Percentiles rank a stretch among this genome's conserved stretches.
Conservation (phyloP, 2,113 vertebrate species). For the Tiliqua scincoides region DNA sequence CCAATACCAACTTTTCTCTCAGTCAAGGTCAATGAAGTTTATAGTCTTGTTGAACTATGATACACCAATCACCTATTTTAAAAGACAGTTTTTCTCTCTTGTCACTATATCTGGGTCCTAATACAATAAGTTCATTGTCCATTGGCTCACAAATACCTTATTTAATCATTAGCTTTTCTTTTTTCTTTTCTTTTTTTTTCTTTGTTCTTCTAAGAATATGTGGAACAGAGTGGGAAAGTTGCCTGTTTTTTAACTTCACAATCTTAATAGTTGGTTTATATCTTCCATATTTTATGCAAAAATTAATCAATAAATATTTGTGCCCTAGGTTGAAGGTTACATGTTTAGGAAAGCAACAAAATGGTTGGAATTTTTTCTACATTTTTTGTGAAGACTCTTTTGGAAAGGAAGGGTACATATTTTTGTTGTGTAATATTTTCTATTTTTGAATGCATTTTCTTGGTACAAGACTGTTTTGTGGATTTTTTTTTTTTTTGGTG, state of each 20-base stretch:
- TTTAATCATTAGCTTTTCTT: constrained; percentile 72
- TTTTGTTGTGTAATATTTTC: constrained; percentile 91
- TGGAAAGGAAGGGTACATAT: constrained; percentile 88
- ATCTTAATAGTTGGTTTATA: constrained; percentile 80
- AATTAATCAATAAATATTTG: constrained; percentile 82
- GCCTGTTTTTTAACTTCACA: constrained; percentile 76
- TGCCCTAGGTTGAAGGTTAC: constrained; percentile 84
- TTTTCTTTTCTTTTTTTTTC: constrained; percentile 55
- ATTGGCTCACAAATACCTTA: constrained; percentile 51
- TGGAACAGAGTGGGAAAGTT: constrained; percentile 71
- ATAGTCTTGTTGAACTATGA: background rate
- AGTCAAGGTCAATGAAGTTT: constrained; percentile 23
- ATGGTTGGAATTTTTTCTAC: constrained; percentile 82
- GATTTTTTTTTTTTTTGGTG: constrained; percentile 75
- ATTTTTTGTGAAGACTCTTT: constrained; percentile 86
- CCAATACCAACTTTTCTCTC: constrained; percentile 41
- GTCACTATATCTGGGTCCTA: constrained; percentile 56
- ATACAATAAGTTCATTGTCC: constrained; percentile 61
- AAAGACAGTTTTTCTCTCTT: constrained; percentile 68
- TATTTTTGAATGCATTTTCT: constrained; percentile 89
- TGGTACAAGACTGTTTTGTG: constrained; percentile 88
- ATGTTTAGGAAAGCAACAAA: constrained; percentile 81
- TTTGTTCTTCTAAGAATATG: constrained; percentile 67
- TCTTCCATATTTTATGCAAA: constrained; percentile 87
- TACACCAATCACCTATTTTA: constrained; percentile 56